Conservation (phyloP, 2,113 vertebrate species). For the Glaucomys volans region DNA sequence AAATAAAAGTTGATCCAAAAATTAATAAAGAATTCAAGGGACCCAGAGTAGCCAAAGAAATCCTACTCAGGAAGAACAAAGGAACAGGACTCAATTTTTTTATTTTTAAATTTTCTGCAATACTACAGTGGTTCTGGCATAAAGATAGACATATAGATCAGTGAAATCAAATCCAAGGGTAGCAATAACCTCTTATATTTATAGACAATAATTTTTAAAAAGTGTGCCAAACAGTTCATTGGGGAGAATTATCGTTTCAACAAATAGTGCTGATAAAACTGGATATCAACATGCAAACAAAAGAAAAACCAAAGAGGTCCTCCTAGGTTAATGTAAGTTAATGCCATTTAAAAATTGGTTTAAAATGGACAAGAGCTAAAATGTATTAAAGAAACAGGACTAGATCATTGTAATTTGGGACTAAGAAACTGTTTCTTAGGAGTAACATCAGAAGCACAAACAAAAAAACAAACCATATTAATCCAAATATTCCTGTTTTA, state of each 20-base stretch:
- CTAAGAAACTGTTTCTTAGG: background rate
- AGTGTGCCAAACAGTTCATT: background rate
- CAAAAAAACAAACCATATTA: background rate
- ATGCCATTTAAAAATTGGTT: background rate
- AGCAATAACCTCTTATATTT: background rate
- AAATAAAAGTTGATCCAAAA: background rate
- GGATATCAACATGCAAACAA: background rate
- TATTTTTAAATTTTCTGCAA: background rate
- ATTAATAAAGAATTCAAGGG: background rate
- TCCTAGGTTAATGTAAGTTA: rapidly evolving
- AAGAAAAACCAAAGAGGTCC: background rate
- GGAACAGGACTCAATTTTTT: background rate
- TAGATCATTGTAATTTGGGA: background rate
- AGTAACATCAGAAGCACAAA: background rate
- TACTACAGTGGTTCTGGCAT: background rate
- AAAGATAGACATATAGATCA: background rate
- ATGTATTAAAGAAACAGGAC: background rate
- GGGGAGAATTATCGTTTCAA: background rate
- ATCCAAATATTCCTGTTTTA: background rate
- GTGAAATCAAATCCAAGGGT: background rate
- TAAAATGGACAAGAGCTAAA: background rate
- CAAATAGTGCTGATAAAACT: background rate
- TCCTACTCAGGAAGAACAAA: background rate
- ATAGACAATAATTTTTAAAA: background rate
- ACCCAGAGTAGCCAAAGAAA: background rate